phyloP scores from a whole-genome alignment of 2,113 vertebrate species.

The Dolichotis patagonum region DNA sequence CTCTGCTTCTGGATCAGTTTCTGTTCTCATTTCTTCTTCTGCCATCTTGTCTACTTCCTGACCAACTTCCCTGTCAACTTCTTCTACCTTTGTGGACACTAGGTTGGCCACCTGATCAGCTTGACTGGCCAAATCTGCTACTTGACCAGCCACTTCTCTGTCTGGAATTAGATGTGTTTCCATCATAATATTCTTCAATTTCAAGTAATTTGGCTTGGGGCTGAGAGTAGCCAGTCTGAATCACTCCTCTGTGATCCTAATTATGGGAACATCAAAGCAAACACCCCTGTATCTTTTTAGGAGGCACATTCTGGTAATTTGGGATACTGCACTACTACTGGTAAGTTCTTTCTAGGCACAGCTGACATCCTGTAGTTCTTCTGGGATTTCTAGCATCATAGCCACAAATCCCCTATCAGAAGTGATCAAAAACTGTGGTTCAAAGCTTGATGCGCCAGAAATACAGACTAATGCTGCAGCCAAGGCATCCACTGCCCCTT shows the following conservation, averaged over 20 bases:
- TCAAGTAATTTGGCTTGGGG: slow-evolving; percentile 92
- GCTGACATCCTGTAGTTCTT: neutral
- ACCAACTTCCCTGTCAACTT: slow-evolving; percentile 72
- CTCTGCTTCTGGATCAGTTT: slow-evolving; percentile 85
- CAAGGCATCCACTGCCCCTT: slow-evolving; percentile 93
- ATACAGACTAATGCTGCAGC: slow-evolving; percentile 97
- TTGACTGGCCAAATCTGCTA: neutral
- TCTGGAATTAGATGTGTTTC: neutral
- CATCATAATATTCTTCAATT: slow-evolving; percentile 86
- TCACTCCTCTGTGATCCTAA: slow-evolving; percentile 89
- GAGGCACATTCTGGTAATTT: neutral
- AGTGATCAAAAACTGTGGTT: slow-evolving; percentile 94
- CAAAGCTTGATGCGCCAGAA: slow-evolving; percentile 93
- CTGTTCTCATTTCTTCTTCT: slow-evolving; percentile 81
- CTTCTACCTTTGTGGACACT: slow-evolving; percentile 79
- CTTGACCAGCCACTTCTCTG: neutral
- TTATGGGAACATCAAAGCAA: neutral
- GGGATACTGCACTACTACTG: neutral
- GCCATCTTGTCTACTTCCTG: slow-evolving; percentile 74
- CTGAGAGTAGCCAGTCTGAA: slow-evolving; percentile 92
- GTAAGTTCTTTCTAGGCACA: neutral
- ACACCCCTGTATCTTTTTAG: neutral
- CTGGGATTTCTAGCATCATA: neutral
- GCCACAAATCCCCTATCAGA: slow-evolving; percentile 86
- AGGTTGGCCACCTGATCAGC: slow-evolving; percentile 78